Conservation (phyloP, 2,797 vertebrate genomes). For the Fratercula arctica region DNA sequence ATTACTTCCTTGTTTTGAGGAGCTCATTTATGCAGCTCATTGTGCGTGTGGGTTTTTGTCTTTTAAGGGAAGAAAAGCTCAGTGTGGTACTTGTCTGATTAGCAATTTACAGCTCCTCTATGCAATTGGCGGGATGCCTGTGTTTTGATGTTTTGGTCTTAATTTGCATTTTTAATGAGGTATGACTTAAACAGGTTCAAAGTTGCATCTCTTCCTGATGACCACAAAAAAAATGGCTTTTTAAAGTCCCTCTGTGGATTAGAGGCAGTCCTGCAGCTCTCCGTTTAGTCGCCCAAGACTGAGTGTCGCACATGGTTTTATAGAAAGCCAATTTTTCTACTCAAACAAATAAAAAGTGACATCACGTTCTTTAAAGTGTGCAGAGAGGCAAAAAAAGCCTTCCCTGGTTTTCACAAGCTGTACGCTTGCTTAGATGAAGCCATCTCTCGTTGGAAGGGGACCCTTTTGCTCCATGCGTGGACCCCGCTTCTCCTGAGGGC, state of each 20-base stretch:
- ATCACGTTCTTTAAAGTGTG: background rate
- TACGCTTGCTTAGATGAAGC: background rate
- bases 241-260: background rate
- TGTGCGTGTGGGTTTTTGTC: constrained; percentile 16
- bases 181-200: background rate
- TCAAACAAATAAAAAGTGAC: background rate
- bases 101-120: constrained; percentile 44
- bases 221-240: background rate
- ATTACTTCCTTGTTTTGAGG: constrained; percentile 58
- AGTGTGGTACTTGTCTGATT: constrained; percentile 54
- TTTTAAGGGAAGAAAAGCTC: constrained; percentile 54
- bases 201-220: background rate
- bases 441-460: rapidly evolving
- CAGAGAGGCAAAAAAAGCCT: background rate
- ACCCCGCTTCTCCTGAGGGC: rapidly evolving
- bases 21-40: constrained; percentile 50
- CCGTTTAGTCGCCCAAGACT: rapidly evolving
- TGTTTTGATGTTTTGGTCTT: constrained; percentile 37
- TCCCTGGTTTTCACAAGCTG: background rate
- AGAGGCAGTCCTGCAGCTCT: background rate
- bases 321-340: background rate
- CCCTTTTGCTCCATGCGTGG: background rate
- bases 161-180: constrained; percentile 56
- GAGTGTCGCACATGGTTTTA: background rate
- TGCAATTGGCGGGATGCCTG: background rate